Percentiles rank a stretch among this genome's conserved stretches.
Evolutionary conservation across 1,140 invertebrate species (phyloP).

Genomic region (Brachionus koreanus): DNA sequence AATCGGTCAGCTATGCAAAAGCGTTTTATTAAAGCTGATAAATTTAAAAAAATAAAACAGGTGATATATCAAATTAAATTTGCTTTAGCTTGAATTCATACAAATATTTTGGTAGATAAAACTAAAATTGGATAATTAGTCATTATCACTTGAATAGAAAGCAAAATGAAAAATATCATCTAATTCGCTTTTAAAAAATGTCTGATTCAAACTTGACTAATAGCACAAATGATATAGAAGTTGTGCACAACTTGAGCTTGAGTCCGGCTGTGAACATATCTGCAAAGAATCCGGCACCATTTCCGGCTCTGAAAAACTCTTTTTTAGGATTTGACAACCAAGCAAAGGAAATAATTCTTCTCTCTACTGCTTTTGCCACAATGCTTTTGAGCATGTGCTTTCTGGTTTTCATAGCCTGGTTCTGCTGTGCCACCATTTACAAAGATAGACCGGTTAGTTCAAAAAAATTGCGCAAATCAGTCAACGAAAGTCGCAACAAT

Average conservation of each 20-base stretch:
- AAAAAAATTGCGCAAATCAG: not conserved
- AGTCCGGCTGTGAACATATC: not conserved
- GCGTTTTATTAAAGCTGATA: not conserved
- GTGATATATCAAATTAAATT: not conserved
- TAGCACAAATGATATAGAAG: not conserved
- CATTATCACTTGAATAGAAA: not conserved
- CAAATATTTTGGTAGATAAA: not conserved
- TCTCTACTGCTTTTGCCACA: constrained; percentile 31
- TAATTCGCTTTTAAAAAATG: not conserved
- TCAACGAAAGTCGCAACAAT: not conserved
- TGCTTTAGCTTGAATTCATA: not conserved
- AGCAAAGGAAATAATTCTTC: constrained; percentile 30
- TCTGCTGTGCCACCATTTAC: not conserved
- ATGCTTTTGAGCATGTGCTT: constrained; percentile 27
- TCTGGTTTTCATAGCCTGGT: constrained; percentile 14
- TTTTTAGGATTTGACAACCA: constrained; percentile 6
- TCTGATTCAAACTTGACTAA: constrained; percentile 1
- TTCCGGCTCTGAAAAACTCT: not conserved
- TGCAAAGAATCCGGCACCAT: not conserved
- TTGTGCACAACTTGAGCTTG: not conserved
- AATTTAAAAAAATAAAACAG: not conserved
- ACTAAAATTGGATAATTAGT: not conserved
- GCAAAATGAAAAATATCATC: not conserved
- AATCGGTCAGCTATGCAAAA: not conserved
- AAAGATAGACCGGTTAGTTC: not conserved